Evolutionary conservation across 2,113 vertebrate species (phyloP).

Genomic region (Mesembrinibis cayennensis): DNA sequence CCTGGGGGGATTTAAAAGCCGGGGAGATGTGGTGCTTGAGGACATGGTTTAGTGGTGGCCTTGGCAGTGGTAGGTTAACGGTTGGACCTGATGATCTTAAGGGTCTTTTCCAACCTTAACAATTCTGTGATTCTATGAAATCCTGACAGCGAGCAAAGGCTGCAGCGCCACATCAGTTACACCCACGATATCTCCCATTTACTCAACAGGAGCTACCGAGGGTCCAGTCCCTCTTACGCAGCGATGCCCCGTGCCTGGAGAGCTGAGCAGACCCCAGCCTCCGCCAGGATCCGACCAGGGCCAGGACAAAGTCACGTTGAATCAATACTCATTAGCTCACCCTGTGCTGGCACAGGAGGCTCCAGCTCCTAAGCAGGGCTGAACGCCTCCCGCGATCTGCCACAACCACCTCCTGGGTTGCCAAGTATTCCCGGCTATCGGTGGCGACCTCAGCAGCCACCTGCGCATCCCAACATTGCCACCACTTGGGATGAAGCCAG

Average conservation of each 20-base stretch:
- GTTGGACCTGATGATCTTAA: too few species aligned
- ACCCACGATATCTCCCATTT: accelerated
- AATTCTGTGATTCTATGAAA: not conserved
- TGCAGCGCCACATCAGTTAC: not conserved
- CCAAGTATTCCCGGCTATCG: not conserved
- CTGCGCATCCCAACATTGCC: not conserved
- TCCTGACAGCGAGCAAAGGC: accelerated
- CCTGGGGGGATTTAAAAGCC: too few species aligned
- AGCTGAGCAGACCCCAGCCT: not conserved
- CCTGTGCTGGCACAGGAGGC: not conserved
- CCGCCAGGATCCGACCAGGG: not conserved
- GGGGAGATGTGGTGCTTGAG: too few species aligned
- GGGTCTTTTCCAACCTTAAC: too few species aligned
- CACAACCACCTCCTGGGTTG: not conserved
- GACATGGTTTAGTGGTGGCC: too few species aligned
- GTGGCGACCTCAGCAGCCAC: not conserved
- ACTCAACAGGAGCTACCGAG: not conserved
- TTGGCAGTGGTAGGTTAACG: too few species aligned
- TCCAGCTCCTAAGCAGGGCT: not conserved
- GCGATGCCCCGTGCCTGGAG: accelerated
- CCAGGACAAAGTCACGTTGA: not conserved
- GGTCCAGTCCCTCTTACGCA: not conserved
- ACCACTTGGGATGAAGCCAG: not conserved
- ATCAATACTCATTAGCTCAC: not conserved
- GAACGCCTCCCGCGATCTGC: not conserved